phyloP scores from a whole-genome alignment of 35 echinoderm and acorn worm genomes.

The Ophiothrix spiculata region DNA sequence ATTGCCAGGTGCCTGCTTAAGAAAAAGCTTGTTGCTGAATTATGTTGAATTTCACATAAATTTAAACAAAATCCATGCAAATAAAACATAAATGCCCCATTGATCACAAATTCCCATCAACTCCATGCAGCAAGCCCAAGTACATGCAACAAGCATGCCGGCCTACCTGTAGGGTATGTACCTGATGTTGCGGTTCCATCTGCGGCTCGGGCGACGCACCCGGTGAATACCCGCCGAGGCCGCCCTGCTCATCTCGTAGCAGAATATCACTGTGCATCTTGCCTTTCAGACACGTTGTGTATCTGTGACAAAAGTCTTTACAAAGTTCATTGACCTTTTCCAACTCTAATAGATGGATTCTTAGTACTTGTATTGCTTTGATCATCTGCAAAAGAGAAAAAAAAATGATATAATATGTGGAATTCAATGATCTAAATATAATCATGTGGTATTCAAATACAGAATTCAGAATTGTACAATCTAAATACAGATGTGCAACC shows the following conservation, averaged over 20 bases:
- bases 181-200: slow-evolving; percentile 16
- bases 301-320: slow-evolving; percentile 98
- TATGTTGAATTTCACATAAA: neutral
- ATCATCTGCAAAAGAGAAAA: slow-evolving; percentile 72
- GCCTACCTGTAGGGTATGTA: neutral
- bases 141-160: neutral
- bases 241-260: slow-evolving; percentile 64
- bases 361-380: slow-evolving; percentile 97
- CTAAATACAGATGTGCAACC: too few relatives aligned
- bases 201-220: slow-evolving; percentile 19
- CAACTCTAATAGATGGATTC: slow-evolving; percentile 89
- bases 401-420: too few relatives aligned
- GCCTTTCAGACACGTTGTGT: slow-evolving; percentile 94
- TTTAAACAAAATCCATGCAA: neutral
- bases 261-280: slow-evolving; percentile 98
- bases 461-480: too few relatives aligned
- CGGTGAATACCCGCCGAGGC: slow-evolving; percentile 7
- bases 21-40: too few relatives aligned
- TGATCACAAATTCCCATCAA: neutral
- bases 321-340: slow-evolving; percentile 99
- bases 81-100: neutral
- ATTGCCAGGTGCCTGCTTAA: too few relatives aligned
- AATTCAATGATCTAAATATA: too few relatives aligned
- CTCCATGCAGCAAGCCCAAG: neutral
- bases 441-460: too few relatives aligned